Conservation (phyloP, 2,113 vertebrate genomes). For the Chaenocephalus aceratus region DNA sequence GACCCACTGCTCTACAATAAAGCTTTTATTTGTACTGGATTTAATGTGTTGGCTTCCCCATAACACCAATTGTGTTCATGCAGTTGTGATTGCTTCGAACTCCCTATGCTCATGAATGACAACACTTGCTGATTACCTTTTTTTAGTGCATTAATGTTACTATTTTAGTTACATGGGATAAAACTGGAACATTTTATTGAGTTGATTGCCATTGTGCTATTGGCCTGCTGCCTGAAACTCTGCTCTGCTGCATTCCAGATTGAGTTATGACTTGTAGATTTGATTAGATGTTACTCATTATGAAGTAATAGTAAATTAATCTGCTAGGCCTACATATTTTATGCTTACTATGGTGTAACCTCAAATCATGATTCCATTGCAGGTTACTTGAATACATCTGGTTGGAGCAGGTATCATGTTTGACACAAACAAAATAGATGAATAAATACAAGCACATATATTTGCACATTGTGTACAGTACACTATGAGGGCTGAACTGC, state of each 20-base stretch:
- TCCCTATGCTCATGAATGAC: background rate
- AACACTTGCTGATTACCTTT: background rate
- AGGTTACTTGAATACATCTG: background rate
- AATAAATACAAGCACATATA: background rate
- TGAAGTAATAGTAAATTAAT: background rate
- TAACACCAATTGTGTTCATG: background rate
- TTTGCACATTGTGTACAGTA: background rate
- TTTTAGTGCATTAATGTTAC: background rate
- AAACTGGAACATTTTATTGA: background rate
- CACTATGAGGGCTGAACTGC: background rate
- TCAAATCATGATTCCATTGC: background rate
- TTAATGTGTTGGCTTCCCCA: background rate
- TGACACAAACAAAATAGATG: background rate
- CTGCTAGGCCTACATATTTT: background rate
- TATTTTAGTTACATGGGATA: background rate
- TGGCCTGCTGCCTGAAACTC: background rate
- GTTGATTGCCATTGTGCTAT: background rate
- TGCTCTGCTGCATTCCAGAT: background rate
- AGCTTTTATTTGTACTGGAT: background rate
- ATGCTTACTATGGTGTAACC: background rate
- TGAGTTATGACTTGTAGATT: background rate
- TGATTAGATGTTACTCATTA: background rate
- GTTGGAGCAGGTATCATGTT: background rate
- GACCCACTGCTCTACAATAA: constrained; percentile 19
- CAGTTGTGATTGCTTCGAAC: background rate